A percentile compares a stretch with the other conserved stretches of the same genome.
Conservation (phyloP, 2,113 vertebrate genomes). For the Tursiops truncatus region DNA sequence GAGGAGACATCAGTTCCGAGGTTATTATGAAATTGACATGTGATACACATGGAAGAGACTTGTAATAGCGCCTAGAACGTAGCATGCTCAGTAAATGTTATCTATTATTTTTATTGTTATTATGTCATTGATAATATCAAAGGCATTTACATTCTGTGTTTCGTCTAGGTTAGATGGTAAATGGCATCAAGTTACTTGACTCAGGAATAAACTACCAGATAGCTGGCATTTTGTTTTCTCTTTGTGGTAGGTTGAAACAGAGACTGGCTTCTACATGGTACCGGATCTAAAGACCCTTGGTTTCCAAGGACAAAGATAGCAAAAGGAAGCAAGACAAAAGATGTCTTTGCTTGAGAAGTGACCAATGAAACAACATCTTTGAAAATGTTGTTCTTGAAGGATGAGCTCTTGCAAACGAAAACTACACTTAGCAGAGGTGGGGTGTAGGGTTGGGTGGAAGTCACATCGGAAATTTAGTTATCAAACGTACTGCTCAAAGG, state of each 20-base stretch:
- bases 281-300: background rate
- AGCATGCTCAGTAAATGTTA: background rate
- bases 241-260: background rate
- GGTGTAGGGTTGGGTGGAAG: background rate
- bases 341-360: background rate
- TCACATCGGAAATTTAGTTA: background rate
- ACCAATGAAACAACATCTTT: background rate
- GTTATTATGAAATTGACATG: background rate
- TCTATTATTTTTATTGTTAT: background rate
- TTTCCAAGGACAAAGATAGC: background rate
- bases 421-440: background rate
- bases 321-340: background rate
- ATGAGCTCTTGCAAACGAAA: background rate
- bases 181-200: background rate
- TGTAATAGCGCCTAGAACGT: background rate
- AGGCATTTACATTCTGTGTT: background rate
- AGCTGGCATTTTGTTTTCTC: background rate
- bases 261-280: background rate
- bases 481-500: background rate
- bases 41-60: background rate
- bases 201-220: background rate
- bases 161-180: background rate
- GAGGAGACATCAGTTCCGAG: background rate
- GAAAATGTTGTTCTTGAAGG: background rate
- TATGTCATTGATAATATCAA: background rate